Conservation (phyloP, 2,888 invertebrate species). For the Pelosia muscerda region DNA sequence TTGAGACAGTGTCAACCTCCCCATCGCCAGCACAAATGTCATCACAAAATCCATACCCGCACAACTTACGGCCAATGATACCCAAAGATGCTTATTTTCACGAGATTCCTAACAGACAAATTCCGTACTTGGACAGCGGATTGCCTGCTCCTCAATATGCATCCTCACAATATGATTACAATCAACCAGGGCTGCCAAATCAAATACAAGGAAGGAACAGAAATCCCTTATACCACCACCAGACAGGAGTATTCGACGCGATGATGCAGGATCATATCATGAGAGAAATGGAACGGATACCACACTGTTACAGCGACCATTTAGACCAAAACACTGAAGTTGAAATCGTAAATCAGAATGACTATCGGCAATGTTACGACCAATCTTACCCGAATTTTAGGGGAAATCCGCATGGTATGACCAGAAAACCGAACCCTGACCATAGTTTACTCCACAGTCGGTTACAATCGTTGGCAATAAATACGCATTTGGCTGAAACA, state of each 20-base stretch:
- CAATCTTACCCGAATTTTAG: constrained; percentile 63
- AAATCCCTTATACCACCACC: constrained; percentile 78
- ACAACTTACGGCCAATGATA: constrained; percentile 74
- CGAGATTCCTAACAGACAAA: constrained; percentile 85
- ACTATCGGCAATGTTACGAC: constrained; percentile 79
- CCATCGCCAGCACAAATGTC: constrained; percentile 73
- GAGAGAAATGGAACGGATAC: constrained; percentile 83
- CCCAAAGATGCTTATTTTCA: constrained; percentile 89
- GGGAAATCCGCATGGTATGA: constrained; percentile 65
- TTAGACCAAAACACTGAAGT: constrained; percentile 81
- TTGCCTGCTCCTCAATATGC: constrained; percentile 67
- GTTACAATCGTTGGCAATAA: constrained; percentile 81
- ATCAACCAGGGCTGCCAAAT: constrained; percentile 69
- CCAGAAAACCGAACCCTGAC: constrained; percentile 74
- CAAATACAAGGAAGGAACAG: constrained; percentile 75
- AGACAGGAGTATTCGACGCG: constrained; percentile 81
- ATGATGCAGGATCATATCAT: constrained; percentile 86
- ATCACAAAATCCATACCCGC: constrained; percentile 51
- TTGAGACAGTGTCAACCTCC: constrained; percentile 85
- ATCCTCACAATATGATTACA: constrained; percentile 70
- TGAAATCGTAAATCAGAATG: constrained; percentile 81
- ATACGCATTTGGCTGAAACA: constrained; percentile 80
- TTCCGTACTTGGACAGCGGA: constrained; percentile 74
- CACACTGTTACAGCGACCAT: constrained; percentile 82
- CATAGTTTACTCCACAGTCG: constrained; percentile 80